Conservation (phyloP, 1,140 invertebrate genomes). For the Aporrectodea caliginosa region DNA sequence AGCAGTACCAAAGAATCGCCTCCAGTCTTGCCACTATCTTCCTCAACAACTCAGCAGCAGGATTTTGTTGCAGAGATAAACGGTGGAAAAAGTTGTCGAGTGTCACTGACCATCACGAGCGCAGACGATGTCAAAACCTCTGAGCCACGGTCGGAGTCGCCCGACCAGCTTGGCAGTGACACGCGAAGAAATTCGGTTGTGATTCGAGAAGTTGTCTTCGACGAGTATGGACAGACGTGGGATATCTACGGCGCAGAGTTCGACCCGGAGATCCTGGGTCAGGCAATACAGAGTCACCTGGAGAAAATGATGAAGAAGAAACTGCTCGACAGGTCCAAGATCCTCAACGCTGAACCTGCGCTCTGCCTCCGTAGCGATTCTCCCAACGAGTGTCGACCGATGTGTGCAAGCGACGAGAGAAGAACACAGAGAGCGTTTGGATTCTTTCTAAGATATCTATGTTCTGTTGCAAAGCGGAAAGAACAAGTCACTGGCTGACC, state of each 20-base stretch:
- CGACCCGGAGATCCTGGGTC: constrained; percentile 36
- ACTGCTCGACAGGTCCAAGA: not conserved
- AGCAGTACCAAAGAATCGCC: not conserved
- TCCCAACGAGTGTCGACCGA: not conserved
- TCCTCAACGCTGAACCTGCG: not conserved
- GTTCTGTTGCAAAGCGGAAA: not conserved
- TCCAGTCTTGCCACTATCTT: not conserved
- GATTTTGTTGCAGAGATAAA: not conserved
- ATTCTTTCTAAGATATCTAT: not conserved
- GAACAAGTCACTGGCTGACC: no score
- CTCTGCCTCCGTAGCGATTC: not conserved
- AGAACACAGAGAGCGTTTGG: not conserved
- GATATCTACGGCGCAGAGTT: constrained; percentile 38
- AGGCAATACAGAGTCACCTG: constrained; percentile 37
- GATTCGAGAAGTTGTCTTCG: constrained; percentile 33
- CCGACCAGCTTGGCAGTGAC: not conserved
- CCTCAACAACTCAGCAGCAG: not conserved
- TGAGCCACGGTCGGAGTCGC: not conserved
- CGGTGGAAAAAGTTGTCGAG: not conserved
- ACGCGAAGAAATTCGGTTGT: not conserved
- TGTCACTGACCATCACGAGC: not conserved
- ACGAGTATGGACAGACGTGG: constrained; percentile 38
- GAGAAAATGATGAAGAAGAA: constrained; percentile 23
- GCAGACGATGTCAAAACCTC: not conserved
- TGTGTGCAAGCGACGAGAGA: not conserved